A percentile compares a stretch with the other conserved stretches of the same genome.
phyloP scores from a whole-genome alignment of 2,888 invertebrate genomes.

The Tribolium freemani region DNA sequence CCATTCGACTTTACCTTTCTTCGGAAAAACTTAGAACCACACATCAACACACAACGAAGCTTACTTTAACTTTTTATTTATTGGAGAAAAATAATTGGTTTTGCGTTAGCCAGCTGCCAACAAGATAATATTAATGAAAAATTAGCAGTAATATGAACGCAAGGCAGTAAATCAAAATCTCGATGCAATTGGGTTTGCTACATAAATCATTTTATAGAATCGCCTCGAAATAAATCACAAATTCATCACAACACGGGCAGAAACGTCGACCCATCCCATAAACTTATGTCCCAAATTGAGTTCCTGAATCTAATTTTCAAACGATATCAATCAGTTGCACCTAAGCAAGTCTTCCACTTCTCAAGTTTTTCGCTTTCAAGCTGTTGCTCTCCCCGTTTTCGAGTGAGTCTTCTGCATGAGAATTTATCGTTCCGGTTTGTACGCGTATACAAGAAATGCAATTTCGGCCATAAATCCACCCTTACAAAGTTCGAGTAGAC shows the following conservation, averaged over 20 bases:
- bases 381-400: background rate
- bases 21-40: too few relatives aligned
- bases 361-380: background rate
- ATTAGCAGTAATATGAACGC: slow-evolving; percentile 4
- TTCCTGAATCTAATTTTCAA: slow-evolving; percentile 20
- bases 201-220: slow-evolving; percentile 9
- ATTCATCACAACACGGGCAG: background rate
- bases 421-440: background rate
- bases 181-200: background rate
- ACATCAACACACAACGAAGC: too few relatives aligned
- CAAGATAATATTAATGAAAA: slow-evolving; percentile 15
- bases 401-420: background rate
- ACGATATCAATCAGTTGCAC: slow-evolving; percentile 17
- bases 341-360: background rate
- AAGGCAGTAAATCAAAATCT: background rate
- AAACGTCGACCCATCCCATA: background rate
- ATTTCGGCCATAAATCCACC: background rate
- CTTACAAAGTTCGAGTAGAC: background rate
- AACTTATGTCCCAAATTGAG: slow-evolving; percentile 14
- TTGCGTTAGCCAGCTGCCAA: background rate
- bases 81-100: background rate
- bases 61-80: too few relatives aligned
- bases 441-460: background rate
- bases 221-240: slow-evolving; percentile 1
- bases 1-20: too few relatives aligned